phyloP scores from a whole-genome alignment of 2,797 vertebrate genomes.

The Anolis apletophallus region DNA sequence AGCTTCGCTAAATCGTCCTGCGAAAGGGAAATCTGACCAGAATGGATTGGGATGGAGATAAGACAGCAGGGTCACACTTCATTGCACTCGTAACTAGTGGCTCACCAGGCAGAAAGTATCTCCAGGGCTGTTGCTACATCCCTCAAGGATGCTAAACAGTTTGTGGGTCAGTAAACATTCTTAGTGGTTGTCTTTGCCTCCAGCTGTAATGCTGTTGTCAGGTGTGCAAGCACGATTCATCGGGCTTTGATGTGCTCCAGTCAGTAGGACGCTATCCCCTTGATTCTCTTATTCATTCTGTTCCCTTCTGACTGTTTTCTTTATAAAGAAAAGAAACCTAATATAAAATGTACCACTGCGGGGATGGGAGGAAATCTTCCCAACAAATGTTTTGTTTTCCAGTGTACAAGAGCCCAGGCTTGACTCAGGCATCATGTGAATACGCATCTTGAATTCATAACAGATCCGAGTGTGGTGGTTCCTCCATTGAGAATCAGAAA shows the following conservation, averaged over 20 bases:
- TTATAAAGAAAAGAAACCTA: not conserved
- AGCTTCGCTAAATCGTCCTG: not conserved
- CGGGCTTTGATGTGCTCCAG: not conserved
- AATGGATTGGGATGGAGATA: constrained; percentile 22
- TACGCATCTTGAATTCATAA: not conserved
- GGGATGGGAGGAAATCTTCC: not conserved
- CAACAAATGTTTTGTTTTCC: not conserved
- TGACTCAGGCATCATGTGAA: not conserved
- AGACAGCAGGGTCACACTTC: constrained; percentile 26
- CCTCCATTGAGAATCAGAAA: no score
- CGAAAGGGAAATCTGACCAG: constrained; percentile 43
- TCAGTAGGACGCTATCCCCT: not conserved
- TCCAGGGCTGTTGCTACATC: not conserved
- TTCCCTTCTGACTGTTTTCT: not conserved
- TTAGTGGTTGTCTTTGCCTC: not conserved
- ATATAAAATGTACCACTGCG: not conserved
- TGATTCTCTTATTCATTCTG: not conserved
- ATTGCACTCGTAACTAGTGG: constrained; percentile 8
- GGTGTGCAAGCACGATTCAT: not conserved
- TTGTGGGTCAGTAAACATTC: constrained; percentile 21
- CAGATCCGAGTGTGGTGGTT: not conserved
- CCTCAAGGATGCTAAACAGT: not conserved
- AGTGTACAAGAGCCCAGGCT: not conserved
- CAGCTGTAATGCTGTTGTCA: not conserved
- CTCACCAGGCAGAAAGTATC: not conserved